phyloP scores from a whole-genome alignment of 1,140 invertebrate species.

The Sminthurinus signatus region DNA sequence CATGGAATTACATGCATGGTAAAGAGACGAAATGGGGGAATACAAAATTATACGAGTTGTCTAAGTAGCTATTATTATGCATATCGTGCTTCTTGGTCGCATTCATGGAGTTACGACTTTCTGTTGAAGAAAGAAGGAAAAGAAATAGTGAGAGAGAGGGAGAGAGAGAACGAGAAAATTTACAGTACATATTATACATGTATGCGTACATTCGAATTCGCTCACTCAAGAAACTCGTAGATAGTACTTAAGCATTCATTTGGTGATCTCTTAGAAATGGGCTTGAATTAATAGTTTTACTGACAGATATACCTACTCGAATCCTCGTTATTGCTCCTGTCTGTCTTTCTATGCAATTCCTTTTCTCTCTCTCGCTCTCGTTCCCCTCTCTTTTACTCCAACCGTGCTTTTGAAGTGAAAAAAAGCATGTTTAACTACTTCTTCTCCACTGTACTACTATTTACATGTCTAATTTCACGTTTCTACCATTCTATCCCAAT shows the following conservation, averaged over 20 bases:
- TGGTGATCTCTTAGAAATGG: not conserved
- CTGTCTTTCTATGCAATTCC: too few relatives aligned
- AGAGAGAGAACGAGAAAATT: not conserved
- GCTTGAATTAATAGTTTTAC: constrained; percentile 5
- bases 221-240: not conserved
- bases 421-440: not conserved
- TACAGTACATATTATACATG: not conserved
- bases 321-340: not conserved
- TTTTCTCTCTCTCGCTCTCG: not conserved
- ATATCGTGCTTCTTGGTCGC: too few relatives aligned
- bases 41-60: too few relatives aligned
- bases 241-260: constrained; percentile 10
- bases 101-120: too few relatives aligned
- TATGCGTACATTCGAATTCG: too few relatives aligned
- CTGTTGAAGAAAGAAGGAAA: too few relatives aligned
- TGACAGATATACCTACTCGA: not conserved
- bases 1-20: too few relatives aligned
- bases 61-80: constrained; percentile 28
- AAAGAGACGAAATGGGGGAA: too few relatives aligned
- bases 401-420: not conserved
- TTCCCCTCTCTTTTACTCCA: not conserved
- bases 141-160: not conserved
- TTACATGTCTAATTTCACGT: not conserved
- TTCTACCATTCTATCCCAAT: too few relatives aligned
- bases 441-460: not conserved